A percentile compares a stretch with the other conserved stretches of the same genome.
Evolutionary conservation across 2,888 invertebrate species (phyloP).

Genomic region (Stratiomys singularior): DNA sequence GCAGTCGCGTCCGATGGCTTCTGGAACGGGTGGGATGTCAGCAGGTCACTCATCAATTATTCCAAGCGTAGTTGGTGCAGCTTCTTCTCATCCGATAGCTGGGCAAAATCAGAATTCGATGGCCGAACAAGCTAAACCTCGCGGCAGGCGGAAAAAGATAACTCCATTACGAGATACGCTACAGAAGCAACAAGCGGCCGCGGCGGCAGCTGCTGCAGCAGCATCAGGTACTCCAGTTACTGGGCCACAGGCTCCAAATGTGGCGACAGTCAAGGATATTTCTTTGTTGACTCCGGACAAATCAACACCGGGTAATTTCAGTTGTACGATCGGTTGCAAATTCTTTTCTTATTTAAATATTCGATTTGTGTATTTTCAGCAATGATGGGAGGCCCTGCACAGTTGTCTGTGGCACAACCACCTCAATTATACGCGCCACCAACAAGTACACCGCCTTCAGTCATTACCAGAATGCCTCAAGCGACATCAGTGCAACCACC

Average conservation of each 20-base stretch:
- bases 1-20: constrained; percentile 20
- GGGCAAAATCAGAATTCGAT: constrained; percentile 8
- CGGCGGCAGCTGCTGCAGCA: constrained; percentile 66
- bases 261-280: constrained; percentile 14
- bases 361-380: not conserved
- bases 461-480: constrained; percentile 73
- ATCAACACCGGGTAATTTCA: constrained; percentile 29
- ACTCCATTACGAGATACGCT: constrained; percentile 64
- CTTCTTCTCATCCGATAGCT: not conserved
- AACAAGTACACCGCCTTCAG: constrained; percentile 66
- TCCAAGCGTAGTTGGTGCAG: not conserved
- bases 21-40: not conserved
- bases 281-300: constrained; percentile 18
- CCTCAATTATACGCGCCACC: constrained; percentile 68
- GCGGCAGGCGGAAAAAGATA: constrained; percentile 65
- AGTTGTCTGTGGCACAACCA: constrained; percentile 65
- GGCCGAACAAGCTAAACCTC: constrained; percentile 57
- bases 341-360: too few species aligned
- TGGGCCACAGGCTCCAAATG: constrained; percentile 50
- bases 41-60: constrained; percentile 36
- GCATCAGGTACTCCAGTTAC: constrained; percentile 53
- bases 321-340: too few species aligned
- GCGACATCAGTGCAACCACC: constrained; percentile 7
- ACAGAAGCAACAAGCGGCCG: constrained; percentile 68
- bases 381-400: constrained; percentile 16